A percentile compares a stretch with the other conserved stretches of the same genome.
These are phyloP conservation scores for Gnathonemus longibarbis DNA, from an alignment of 2,113 vertebrate species.

Conservation along the genomic window DNA sequence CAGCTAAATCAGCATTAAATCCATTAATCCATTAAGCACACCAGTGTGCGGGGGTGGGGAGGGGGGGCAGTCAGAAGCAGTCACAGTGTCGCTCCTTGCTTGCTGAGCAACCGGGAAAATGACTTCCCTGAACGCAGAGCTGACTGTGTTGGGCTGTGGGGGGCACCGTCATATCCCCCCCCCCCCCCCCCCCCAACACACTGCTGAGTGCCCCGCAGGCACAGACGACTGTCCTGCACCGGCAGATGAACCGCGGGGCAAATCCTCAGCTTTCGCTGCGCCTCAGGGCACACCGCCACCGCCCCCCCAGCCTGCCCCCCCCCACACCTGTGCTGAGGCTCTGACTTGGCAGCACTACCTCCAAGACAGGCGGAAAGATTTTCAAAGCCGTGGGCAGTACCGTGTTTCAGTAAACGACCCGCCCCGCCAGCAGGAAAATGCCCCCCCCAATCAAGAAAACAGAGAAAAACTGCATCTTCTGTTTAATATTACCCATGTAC, in stretches of 20 bases:
- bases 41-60: neutral
- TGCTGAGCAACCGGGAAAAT: neutral
- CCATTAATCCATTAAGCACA: neutral
- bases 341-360: neutral
- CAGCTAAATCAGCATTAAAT: neutral
- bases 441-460: neutral
- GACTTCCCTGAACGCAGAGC: neutral
- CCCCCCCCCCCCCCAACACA: neutral
- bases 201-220: conserved; percentile 43
- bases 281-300: neutral
- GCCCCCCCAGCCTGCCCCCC: neutral
- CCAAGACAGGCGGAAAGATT: neutral
- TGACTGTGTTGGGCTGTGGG: neutral
- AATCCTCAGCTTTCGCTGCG: neutral
- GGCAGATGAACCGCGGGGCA: conserved; percentile 13
- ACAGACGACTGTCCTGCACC: conserved; percentile 43
- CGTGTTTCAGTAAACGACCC: neutral
- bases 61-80: neutral
- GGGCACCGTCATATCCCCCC: neutral
- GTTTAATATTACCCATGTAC: neutral
- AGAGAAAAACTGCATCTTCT: conserved; percentile 23
- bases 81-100: neutral
- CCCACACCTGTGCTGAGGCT: neutral
- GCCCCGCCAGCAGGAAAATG: neutral
- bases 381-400: neutral